Percentiles rank a stretch among this genome's conserved stretches.
Evolutionary conservation across 2,888 invertebrate species (phyloP).

Genomic region (Furcula furcula): DNA sequence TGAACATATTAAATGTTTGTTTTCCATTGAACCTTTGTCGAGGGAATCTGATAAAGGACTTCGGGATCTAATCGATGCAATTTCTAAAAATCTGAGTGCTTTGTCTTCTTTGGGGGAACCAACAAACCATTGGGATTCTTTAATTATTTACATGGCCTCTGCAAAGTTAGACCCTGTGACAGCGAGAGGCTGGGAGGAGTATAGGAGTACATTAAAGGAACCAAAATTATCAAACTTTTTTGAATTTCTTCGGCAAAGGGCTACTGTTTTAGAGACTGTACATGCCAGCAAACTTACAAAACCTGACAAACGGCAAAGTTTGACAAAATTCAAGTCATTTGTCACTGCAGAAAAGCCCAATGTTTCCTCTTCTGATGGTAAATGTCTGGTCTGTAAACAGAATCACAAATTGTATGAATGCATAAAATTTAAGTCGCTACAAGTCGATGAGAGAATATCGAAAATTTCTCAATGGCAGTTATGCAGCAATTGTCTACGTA

Average conservation of each 20-base stretch:
- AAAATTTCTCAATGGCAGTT: neutral
- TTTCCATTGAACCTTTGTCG: neutral
- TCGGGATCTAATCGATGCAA: neutral
- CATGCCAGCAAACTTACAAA: neutral
- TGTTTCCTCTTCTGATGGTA: neutral
- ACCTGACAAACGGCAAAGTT: neutral
- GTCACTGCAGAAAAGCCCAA: neutral
- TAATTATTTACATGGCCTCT: neutral
- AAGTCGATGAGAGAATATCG: neutral
- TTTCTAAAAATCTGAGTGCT: neutral
- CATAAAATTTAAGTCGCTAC: neutral
- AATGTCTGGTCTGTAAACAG: neutral
- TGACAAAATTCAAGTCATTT: neutral
- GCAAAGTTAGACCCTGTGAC: neutral
- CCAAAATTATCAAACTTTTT: neutral
- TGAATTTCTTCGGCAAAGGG: neutral
- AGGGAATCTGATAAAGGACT: neutral
- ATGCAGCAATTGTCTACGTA: neutral
- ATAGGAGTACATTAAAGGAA: neutral
- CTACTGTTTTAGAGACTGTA: neutral
- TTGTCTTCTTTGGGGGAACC: neutral
- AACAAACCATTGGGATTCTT: neutral
- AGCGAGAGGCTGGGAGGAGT: neutral
- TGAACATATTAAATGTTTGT: neutral
- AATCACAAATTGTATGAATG: neutral